Percentiles rank a stretch among this genome's conserved stretches.
Conservation (phyloP, 1,140 invertebrate species). For the Drosophila pruinosa region DNA sequence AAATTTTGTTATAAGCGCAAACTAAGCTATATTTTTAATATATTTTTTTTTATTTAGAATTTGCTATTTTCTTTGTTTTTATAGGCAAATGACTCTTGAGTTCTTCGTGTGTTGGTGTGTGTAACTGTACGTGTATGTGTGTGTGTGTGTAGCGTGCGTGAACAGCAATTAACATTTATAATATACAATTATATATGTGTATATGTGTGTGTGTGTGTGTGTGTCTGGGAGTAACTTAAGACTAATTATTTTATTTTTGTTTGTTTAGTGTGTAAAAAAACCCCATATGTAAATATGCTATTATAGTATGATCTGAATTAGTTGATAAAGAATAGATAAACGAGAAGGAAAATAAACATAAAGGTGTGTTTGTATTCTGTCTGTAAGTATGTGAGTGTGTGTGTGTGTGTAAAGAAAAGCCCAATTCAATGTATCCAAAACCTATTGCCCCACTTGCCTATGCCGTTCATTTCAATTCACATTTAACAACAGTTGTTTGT, state of each 20-base stretch:
- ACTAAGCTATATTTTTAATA: conserved; percentile 55
- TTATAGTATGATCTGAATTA: conserved; percentile 31
- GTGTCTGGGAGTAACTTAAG: conserved; percentile 43
- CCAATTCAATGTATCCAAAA: conserved; percentile 43
- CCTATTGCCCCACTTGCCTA: conserved; percentile 53
- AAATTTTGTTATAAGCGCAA: conserved; percentile 59
- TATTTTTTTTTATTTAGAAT: conserved; percentile 48
- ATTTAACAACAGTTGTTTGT: conserved; percentile 41
- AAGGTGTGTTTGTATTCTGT: conserved; percentile 22
- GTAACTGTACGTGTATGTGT: conserved; percentile 6
- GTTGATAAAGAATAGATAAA: conserved; percentile 34
- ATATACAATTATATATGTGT: conserved; percentile 20
- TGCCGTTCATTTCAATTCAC: conserved; percentile 47
- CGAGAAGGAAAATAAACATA: conserved; percentile 26
- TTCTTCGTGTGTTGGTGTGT: conserved; percentile 6
- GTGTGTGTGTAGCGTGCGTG: conserved; percentile 62
- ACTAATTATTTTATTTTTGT: conserved; percentile 37
- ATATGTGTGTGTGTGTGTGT: conserved; percentile 3
- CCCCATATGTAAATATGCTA: conserved; percentile 29
- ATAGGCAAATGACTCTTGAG: conserved; percentile 38
- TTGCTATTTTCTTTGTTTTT: conserved; percentile 41
- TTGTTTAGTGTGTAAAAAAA: conserved; percentile 34
- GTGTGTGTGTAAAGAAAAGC: conserved; percentile 59
- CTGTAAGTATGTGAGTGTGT: conserved; percentile 14
- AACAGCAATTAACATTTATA: conserved; percentile 69